These are phyloP conservation scores for Pseudorhombus dupliciocellatus DNA, from an alignment of 2,113 vertebrate genomes.

Conservation along the genomic window DNA sequence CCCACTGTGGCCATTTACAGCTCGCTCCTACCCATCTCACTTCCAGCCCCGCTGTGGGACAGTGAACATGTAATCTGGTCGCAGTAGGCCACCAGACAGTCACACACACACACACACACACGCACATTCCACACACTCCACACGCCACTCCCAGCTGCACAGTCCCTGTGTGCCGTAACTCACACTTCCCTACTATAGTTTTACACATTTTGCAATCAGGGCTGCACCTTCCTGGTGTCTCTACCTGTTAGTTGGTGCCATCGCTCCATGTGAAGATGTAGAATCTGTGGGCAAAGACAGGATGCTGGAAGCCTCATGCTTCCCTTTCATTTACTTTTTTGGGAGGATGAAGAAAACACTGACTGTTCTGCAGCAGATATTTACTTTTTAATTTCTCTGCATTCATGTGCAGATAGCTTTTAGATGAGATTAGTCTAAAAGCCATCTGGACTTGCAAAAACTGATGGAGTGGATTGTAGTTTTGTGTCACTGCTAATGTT, in stretches of 20 bases:
- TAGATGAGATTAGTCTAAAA: too few species aligned
- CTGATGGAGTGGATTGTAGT: background rate
- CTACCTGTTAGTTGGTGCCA: constrained; percentile 18
- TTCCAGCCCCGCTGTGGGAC: constrained; percentile 71
- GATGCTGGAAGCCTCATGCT: background rate
- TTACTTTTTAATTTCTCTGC: too few species aligned
- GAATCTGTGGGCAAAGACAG: background rate
- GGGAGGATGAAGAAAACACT: too few species aligned
- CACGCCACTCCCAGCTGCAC: constrained; percentile 26
- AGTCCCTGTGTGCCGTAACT: constrained; percentile 45
- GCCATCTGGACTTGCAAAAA: too few species aligned
- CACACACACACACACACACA: constrained; percentile 41
- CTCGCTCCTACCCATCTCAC: constrained; percentile 66
- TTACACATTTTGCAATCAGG: too few species aligned
- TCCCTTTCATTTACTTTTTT: too few species aligned
- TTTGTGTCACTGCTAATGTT: constrained; percentile 30
- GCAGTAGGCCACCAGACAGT: constrained; percentile 64
- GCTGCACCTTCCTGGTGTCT: background rate
- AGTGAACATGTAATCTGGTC: constrained; percentile 76
- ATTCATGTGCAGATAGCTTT: too few species aligned
- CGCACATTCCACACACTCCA: constrained; percentile 7
- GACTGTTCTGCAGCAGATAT: too few species aligned
- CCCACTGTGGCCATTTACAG: constrained; percentile 72
- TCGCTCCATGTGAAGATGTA: background rate
- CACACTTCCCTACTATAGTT: background rate